Evolutionary conservation across 2,888 invertebrate species (phyloP).

Genomic region (Rutpela maculata): DNA sequence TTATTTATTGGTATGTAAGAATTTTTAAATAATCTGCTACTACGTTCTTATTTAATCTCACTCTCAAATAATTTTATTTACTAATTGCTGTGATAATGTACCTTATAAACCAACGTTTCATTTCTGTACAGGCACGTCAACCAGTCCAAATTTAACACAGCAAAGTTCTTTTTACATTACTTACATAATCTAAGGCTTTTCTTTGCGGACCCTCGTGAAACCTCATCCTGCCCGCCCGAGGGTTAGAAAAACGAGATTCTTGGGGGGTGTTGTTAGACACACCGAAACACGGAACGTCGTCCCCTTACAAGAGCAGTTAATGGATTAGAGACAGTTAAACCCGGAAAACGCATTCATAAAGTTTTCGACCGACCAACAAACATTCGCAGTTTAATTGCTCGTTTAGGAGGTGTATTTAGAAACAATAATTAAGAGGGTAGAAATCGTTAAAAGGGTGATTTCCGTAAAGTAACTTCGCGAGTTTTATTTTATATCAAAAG

Average conservation of each 20-base stretch:
- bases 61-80: no score
- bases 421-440: slow-evolving; percentile 5
- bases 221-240: not conserved
- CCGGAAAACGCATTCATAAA: slow-evolving; percentile 5
- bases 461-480: not conserved
- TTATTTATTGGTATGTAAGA: no score
- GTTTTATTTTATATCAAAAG: no score
- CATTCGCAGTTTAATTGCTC: slow-evolving; percentile 21
- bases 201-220: slow-evolving; percentile 1
- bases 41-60: no score
- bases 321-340: slow-evolving; percentile 16
- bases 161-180: not conserved
- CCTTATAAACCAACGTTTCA: no score
- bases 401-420: slow-evolving; percentile 3
- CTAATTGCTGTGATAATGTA: no score
- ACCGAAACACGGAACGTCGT: slow-evolving; percentile 1
- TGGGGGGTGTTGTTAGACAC: slow-evolving; percentile 11
- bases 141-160: no score
- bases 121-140: no score
- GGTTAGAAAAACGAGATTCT: slow-evolving; percentile 15
- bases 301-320: slow-evolving; percentile 13
- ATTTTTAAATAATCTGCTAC: no score
- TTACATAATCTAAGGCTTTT: not conserved
- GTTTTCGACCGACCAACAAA: slow-evolving; percentile 1
- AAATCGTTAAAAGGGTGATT: not conserved